phyloP scores from a whole-genome alignment of 1,140 invertebrate species.

The Aphelenchoides besseyi region DNA sequence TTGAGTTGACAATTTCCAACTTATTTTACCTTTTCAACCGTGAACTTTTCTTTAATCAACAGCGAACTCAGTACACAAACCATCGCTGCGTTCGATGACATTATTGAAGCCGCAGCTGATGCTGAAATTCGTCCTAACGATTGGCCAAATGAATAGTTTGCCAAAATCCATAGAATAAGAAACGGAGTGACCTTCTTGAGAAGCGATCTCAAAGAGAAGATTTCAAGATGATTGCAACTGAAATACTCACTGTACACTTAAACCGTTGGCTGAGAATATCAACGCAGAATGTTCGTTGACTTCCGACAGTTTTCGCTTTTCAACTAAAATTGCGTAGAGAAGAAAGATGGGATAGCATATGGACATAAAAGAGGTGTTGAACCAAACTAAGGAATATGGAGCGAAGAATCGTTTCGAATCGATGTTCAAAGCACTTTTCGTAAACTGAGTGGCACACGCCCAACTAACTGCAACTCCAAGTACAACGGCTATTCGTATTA shows the following conservation, averaged over 20 bases:
- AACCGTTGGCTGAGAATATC: constrained; percentile 28
- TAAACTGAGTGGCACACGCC: constrained; percentile 55
- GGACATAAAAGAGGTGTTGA: constrained; percentile 56
- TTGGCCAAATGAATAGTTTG: constrained; percentile 54
- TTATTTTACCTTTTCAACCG: not conserved
- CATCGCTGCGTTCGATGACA: constrained; percentile 55
- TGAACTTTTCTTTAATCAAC: constrained; percentile 12
- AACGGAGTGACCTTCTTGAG: constrained; percentile 48
- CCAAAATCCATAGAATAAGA: constrained; percentile 53
- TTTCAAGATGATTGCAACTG: not conserved
- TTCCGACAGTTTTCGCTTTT: not conserved
- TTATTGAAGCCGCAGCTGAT: constrained; percentile 49
- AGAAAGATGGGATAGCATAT: constrained; percentile 60
- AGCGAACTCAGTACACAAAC: constrained; percentile 49
- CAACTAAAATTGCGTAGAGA: constrained; percentile 29
- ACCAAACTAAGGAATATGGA: constrained; percentile 61
- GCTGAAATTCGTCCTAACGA: constrained; percentile 51
- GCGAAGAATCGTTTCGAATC: constrained; percentile 52
- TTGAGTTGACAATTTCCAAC: not conserved
- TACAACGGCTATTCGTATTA: constrained; percentile 5
- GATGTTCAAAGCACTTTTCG: constrained; percentile 50
- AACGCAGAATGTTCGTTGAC: not conserved
- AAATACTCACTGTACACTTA: constrained; percentile 26
- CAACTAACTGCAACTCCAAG: constrained; percentile 12
- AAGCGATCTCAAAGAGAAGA: constrained; percentile 16